phyloP scores from a whole-genome alignment of 2,113 vertebrate species.

The Paedocypris sp. region DNA sequence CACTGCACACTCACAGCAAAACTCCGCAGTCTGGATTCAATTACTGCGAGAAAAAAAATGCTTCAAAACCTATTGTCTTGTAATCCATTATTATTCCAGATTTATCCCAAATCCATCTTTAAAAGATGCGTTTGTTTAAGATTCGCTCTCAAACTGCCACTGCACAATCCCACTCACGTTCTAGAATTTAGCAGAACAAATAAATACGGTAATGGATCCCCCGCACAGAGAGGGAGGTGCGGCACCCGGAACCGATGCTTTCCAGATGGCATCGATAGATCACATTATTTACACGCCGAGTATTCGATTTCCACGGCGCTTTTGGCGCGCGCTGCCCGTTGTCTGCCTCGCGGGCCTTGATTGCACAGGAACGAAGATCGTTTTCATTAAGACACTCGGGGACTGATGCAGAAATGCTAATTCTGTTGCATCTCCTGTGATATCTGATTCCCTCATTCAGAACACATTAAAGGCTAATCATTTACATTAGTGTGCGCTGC shows the following conservation, averaged over 20 bases:
- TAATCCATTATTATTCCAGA: conserved; percentile 58
- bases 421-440: conserved; percentile 43
- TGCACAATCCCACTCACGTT: conserved; percentile 52
- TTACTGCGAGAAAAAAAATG: conserved; percentile 49
- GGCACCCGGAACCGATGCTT: conserved; percentile 72
- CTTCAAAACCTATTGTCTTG: conserved; percentile 45
- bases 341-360: conserved; percentile 29
- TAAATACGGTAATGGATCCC: conserved; percentile 73
- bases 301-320: conserved; percentile 70
- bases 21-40: conserved; percentile 54
- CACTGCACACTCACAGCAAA: conserved; percentile 25
- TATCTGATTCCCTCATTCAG: conserved; percentile 43
- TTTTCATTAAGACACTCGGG: conserved; percentile 40
- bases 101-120: conserved; percentile 52
- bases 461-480: conserved; percentile 53
- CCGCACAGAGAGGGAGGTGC: conserved; percentile 49
- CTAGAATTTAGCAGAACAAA: conserved; percentile 73
- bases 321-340: not conserved
- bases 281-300: conserved; percentile 76
- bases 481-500: conserved; percentile 53
- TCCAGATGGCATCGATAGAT: conserved; percentile 92
- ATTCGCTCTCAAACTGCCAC: conserved; percentile 49
- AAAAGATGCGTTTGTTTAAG: conserved; percentile 50
- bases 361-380: conserved; percentile 49
- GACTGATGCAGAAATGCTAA: conserved; percentile 48